Evolutionary conservation across 1,140 invertebrate genomes (phyloP).

Genomic region (Fopius arisanus): DNA sequence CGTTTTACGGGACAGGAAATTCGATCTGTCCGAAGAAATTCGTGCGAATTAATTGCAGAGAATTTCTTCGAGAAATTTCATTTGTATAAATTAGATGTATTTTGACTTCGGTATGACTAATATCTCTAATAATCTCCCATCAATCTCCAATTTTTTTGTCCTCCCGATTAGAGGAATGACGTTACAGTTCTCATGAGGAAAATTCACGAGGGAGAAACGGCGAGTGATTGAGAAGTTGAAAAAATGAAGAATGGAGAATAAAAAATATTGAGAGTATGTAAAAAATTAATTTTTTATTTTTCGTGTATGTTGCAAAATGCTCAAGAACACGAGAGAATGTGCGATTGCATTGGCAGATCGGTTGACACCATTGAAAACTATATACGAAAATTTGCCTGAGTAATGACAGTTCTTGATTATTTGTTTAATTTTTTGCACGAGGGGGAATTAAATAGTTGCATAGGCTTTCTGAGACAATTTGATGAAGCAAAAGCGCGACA

Average conservation of each 20-base stretch:
- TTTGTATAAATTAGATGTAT: too few relatives aligned
- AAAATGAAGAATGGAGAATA: slow-evolving; percentile 37
- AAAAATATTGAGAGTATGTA: slow-evolving; percentile 53
- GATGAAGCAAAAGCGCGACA: slow-evolving; percentile 13
- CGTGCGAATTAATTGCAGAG: too few relatives aligned
- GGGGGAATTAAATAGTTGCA: not conserved
- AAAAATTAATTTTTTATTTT: slow-evolving; percentile 64
- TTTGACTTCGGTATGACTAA: too few relatives aligned
- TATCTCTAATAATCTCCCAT: too few relatives aligned
- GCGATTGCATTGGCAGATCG: too few relatives aligned
- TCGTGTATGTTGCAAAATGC: slow-evolving; percentile 55
- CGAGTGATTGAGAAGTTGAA: slow-evolving; percentile 17
- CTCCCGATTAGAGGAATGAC: too few relatives aligned
- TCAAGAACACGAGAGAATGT: slow-evolving; percentile 46
- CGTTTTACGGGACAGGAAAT: too few relatives aligned
- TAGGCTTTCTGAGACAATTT: slow-evolving; percentile 20
- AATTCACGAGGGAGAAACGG: not conserved
- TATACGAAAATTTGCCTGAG: too few relatives aligned
- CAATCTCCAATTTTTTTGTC: too few relatives aligned
- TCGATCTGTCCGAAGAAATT: too few relatives aligned
- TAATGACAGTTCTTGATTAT: not conserved
- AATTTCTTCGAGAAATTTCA: too few relatives aligned
- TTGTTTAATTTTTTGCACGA: not conserved
- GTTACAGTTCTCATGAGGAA: not conserved
- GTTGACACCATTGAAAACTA: too few relatives aligned